Evolutionary conservation across 2,113 vertebrate genomes (phyloP), one percentile per base, ranked within the genome.

Genomic region (Marmota monax): DNA sequence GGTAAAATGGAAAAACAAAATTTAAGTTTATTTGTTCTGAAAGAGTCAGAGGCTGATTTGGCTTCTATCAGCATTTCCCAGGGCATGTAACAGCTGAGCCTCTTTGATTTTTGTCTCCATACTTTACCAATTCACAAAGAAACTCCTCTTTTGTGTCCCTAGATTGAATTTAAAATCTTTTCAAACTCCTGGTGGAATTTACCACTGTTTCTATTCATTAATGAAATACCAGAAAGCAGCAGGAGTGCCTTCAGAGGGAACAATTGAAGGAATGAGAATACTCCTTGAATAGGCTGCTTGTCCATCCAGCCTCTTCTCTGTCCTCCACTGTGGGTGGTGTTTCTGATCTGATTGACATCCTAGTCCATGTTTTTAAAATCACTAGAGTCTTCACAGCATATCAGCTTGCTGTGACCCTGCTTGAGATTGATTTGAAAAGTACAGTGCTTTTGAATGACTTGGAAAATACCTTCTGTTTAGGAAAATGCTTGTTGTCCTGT

Each of bases 351-450:
- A 95, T 1, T 96, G 95, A 94, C 37, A 7, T 6, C 23, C 76
- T 56, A 65, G 3, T 16, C 27, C 34, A 37, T 70, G 29, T 51
- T 93, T 94, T 94, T 82, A 70, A 90, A 83, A 76, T 89, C 89
- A 91, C 88, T 79, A 12, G 69, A 27, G 37, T 88, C 74, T 74
- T 85, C 86, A 23, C 18, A 48, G 34, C 0, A 0, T 79, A 48
- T 94, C 37, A 94, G 80, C 89, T 94, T 95, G 63, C 56, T 79
- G 29, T 93, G 65, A 83, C 80, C 45, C 93, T 92, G 27, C 78
- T 22, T 97, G 78, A 85, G n/a, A 85, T 56, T 96, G 77, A 73
- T 63, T 92, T 92, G 82, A 94, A 94, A 97, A 91, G 58, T 32
- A 69, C 27, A 84, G 42, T 74, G 79, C 65, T 89, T 96, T 96